Conservation (phyloP, 92 coral and sea anemone species). For the Siderastrea radians region DNA sequence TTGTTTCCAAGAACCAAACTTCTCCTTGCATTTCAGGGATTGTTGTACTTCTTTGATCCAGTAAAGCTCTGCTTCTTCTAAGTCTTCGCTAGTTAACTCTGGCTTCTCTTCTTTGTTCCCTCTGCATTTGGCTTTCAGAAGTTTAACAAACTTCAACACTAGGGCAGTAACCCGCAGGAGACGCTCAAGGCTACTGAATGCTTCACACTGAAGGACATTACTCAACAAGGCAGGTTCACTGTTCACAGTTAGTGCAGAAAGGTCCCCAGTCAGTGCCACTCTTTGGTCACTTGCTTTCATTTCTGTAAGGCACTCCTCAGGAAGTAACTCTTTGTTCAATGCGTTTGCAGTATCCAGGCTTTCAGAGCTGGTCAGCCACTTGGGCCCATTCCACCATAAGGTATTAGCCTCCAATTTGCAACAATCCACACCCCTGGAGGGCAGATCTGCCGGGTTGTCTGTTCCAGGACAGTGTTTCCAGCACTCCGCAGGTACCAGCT, state of each 20-base stretch:
- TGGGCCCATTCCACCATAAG: conserved; percentile 35
- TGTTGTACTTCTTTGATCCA: not conserved
- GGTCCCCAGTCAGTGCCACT: not conserved
- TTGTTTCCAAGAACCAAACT: not conserved
- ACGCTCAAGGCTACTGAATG: conserved; percentile 15
- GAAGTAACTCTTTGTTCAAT: not conserved
- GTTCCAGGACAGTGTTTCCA: conserved; percentile 11
- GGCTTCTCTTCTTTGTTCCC: not conserved
- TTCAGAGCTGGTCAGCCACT: conserved; percentile 9
- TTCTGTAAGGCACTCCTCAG: conserved; percentile 24
- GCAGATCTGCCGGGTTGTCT: conserved; percentile 29
- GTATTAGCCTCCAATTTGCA: not conserved
- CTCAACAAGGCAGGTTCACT: not conserved
- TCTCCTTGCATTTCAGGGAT: not conserved
- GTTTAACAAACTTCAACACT: conserved; percentile 38
- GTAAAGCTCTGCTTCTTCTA: not conserved
- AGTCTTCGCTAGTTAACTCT: not conserved
- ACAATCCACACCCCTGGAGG: conserved; percentile 37
- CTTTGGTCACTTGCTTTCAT: not conserved
- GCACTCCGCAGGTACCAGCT: conserved; percentile 6
- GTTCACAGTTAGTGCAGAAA: not conserved
- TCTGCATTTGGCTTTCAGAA: not conserved
- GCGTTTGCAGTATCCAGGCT: not conserved
- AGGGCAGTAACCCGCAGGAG: conserved; percentile 34
- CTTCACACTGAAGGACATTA: not conserved